Evolutionary conservation across 1,140 invertebrate species (phyloP).

Genomic region (Bacillus rossius): DNA sequence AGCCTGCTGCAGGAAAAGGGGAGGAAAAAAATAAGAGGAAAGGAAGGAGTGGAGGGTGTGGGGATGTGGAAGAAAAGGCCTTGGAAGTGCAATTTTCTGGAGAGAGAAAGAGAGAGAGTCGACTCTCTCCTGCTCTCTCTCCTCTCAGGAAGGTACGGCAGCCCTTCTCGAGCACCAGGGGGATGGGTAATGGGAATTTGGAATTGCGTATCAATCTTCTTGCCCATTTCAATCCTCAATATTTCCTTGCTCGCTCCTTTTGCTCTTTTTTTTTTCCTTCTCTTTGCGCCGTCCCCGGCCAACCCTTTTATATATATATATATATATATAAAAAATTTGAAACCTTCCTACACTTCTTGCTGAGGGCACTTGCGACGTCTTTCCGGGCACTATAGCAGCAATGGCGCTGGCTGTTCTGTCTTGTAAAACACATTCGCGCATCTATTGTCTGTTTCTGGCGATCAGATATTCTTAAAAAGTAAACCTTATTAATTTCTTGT

Average conservation of each 20-base stretch:
- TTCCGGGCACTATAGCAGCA: too few species aligned
- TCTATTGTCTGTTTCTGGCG: too few species aligned
- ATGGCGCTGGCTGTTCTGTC: too few species aligned
- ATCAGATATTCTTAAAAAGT: too few species aligned
- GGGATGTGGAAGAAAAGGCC: neutral
- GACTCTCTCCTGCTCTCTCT: neutral
- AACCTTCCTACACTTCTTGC: too few species aligned
- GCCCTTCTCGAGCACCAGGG: neutral
- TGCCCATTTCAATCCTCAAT: constrained; percentile 6
- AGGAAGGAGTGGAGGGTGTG: neutral
- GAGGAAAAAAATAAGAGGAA: too few species aligned
- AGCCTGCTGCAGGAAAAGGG: too few species aligned
- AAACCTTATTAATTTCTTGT: too few species aligned
- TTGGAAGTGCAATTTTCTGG: neutral
- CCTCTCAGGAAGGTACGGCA: neutral
- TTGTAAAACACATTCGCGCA: too few species aligned
- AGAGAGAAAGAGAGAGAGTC: neutral
- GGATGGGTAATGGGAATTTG: constrained; percentile 12
- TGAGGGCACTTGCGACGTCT: too few species aligned
- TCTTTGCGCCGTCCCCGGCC: neutral
- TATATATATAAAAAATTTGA: too few species aligned
- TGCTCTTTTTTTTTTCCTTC: neutral
- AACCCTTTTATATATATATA: too few species aligned
- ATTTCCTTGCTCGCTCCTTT: constrained; percentile 1
- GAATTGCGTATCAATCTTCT: constrained; percentile 15